phyloP scores from a whole-genome alignment of 2,888 invertebrate species.

The Leptinotarsa peninsularis region DNA sequence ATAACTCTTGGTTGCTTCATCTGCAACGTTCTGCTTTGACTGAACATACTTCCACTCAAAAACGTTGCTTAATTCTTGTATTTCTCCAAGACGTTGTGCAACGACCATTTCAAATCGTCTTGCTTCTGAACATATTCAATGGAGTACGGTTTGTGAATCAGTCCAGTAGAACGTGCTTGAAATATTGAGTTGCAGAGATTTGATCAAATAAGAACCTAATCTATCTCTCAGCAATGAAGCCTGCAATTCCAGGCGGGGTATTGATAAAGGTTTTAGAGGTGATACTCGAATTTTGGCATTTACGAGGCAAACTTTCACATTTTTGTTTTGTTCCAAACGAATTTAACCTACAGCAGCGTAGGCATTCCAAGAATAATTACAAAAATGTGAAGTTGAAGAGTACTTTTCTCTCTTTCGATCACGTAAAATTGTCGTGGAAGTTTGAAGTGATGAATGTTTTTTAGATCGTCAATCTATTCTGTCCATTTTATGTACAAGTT shows the following conservation, averaged over 20 bases:
- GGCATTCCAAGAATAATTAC: constrained; percentile 1
- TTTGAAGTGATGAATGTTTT: constrained; percentile 18
- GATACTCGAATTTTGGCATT: constrained; percentile 15
- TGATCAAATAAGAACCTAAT: background rate
- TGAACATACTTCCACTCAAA: constrained; percentile 18
- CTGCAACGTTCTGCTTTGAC: constrained; percentile 21
- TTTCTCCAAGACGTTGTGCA: constrained; percentile 14
- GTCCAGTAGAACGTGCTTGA: constrained; percentile 45
- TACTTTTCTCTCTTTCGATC: constrained; percentile 19
- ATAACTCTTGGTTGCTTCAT: constrained; percentile 19
- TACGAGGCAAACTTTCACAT: background rate
- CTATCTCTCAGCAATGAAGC: background rate
- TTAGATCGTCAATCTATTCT: constrained; percentile 44
- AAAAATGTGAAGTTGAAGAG: constrained; percentile 49
- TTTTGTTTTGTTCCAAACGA: constrained; percentile 1
- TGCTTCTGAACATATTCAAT: constrained; percentile 49
- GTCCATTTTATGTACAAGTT: constrained; percentile 39
- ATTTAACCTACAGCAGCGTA: constrained; percentile 3
- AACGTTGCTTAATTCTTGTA: constrained; percentile 6
- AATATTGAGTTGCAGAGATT: background rate
- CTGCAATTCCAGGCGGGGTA: constrained; percentile 17
- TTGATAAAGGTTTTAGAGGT: constrained; percentile 18
- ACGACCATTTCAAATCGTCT: constrained; percentile 46
- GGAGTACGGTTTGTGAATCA: constrained; percentile 51
- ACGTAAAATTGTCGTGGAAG: constrained; percentile 23